These are phyloP conservation scores for Microctonus brassicae DNA, from an alignment of 2,888 invertebrate species.

Conservation along the genomic window DNA sequence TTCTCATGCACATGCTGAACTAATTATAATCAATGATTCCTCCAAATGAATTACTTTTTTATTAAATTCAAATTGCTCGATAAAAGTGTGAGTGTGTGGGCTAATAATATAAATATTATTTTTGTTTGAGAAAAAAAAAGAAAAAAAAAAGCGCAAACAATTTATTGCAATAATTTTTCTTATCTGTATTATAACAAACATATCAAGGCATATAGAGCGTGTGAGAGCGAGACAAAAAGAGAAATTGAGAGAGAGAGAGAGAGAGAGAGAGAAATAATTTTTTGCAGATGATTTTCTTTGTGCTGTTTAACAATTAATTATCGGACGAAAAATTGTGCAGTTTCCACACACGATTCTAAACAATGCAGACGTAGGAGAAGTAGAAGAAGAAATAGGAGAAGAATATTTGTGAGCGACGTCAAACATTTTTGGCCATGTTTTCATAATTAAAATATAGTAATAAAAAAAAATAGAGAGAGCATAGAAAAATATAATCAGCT, in stretches of 20 bases:
- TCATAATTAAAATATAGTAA: neutral
- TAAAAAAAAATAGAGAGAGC: neutral
- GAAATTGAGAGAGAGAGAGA: no score
- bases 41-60: no score
- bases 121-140: neutral
- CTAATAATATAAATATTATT: neutral
- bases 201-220: neutral
- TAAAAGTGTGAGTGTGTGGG: neutral
- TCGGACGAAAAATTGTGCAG: neutral
- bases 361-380: slow-evolving; percentile 1
- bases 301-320: neutral
- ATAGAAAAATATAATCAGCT: neutral
- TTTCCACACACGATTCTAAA: neutral
- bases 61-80: no score
- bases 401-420: neutral
- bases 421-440: neutral
- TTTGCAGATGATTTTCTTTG: neutral
- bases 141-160: neutral
- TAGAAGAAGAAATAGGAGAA: neutral
- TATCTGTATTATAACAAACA: neutral
- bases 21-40: neutral
- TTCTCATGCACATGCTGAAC: slow-evolving; percentile 24
- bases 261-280: neutral
- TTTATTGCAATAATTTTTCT: neutral
- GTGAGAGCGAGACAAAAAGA: neutral